phyloP scores from a whole-genome alignment of 2,113 vertebrate species.

The Alethe diademata region DNA sequence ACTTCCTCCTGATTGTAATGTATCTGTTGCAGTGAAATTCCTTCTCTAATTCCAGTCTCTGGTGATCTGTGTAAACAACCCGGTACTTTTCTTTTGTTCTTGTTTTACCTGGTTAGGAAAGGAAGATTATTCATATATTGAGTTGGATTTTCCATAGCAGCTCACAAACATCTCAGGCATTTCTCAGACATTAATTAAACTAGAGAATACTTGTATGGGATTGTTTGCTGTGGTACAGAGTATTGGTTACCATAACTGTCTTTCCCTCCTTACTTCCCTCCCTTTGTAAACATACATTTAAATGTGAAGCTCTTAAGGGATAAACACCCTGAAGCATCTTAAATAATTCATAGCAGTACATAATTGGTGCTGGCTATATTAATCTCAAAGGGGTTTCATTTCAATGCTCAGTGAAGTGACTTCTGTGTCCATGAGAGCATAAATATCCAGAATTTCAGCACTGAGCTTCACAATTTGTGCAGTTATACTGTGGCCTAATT shows the following conservation, averaged over 20 bases:
- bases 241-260: not conserved
- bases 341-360: not conserved
- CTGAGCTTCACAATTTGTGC: not conserved
- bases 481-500: not conserved
- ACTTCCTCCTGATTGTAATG: constrained; percentile 92
- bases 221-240: not conserved
- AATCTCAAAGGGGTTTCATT: not conserved
- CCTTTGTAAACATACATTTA: not conserved
- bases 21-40: constrained; percentile 97
- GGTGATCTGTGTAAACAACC: constrained; percentile 94
- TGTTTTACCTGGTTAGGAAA: constrained; percentile 86
- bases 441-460: not conserved
- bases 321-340: not conserved
- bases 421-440: not conserved
- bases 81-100: constrained; percentile 97
- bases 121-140: not conserved
- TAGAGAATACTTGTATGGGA: not conserved
- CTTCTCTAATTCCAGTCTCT: constrained; percentile 94
- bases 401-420: not conserved
- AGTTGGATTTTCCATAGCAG: not conserved
- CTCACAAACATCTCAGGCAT: not conserved
- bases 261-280: not conserved
- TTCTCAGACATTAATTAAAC: not conserved
- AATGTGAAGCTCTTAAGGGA: not conserved
- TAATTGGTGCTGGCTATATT: not conserved